phyloP scores from a whole-genome alignment of 1,140 invertebrate genomes.

The Apis florea region DNA sequence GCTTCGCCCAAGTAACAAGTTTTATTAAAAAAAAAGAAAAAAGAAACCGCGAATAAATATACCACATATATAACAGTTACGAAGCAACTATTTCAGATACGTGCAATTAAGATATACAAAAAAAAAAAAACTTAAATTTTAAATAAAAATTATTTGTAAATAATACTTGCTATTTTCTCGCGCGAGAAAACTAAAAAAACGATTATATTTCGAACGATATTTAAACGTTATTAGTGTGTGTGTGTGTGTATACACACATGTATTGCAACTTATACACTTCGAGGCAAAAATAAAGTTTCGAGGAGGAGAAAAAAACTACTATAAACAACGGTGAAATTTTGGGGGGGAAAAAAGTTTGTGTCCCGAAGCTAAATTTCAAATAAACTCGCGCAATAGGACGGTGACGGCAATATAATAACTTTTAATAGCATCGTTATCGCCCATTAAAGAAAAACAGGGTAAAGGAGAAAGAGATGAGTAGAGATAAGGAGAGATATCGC shows the following conservation, averaged over 20 bases:
- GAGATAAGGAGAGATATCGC: conserved; percentile 53
- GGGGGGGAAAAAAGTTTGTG: neutral
- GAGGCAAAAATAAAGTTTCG: too few species aligned
- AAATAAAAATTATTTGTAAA: neutral
- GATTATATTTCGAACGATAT: too few species aligned
- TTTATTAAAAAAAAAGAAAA: too few species aligned
- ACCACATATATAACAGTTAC: too few species aligned
- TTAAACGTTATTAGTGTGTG: too few species aligned
- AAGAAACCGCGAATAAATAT: too few species aligned
- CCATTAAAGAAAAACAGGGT: conserved; percentile 52
- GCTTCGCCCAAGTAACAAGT: neutral
- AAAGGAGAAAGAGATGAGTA: conserved; percentile 33
- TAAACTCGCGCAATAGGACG: neutral
- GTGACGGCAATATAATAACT: neutral
- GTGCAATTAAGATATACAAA: neutral
- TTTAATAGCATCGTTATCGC: conserved; percentile 1
- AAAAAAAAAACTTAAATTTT: neutral
- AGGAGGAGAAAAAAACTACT: too few species aligned
- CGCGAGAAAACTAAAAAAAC: too few species aligned
- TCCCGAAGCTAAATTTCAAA: neutral
- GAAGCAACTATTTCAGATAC: neutral
- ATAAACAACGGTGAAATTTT: neutral
- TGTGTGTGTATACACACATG: too few species aligned
- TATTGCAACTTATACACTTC: too few species aligned
- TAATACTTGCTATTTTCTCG: too few species aligned